Conservation (phyloP, 2,888 invertebrate genomes). For the Orthosia incerta region DNA sequence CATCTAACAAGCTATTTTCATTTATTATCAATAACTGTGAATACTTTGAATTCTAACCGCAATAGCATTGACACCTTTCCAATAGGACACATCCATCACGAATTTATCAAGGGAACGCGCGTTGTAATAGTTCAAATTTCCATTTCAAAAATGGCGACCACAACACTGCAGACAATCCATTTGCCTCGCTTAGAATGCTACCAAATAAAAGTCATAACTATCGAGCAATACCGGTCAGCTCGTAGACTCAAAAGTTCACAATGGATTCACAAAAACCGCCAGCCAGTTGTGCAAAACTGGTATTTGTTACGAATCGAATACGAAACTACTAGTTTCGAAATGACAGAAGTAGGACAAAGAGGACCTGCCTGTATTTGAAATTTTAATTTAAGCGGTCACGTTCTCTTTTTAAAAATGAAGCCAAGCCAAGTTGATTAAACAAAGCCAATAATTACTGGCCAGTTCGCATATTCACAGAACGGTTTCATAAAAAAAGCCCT, state of each 20-base stretch:
- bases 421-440: slow-evolving; percentile 27
- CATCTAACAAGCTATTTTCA: no score
- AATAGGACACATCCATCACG: not conserved
- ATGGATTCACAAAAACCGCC: slow-evolving; percentile 53
- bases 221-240: slow-evolving; percentile 56
- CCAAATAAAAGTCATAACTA: slow-evolving; percentile 63
- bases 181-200: slow-evolving; percentile 50
- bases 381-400: not conserved
- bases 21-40: not conserved
- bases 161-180: slow-evolving; percentile 51
- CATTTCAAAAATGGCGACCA: slow-evolving; percentile 36
- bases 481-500: slow-evolving; percentile 21
- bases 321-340: slow-evolving; percentile 22
- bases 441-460: slow-evolving; percentile 39
- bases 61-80: not conserved
- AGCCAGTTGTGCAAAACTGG: slow-evolving; percentile 52
- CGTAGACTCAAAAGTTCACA: slow-evolving; percentile 43
- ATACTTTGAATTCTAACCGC: not conserved
- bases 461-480: slow-evolving; percentile 34
- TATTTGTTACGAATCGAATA: slow-evolving; percentile 65
- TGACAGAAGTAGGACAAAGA: slow-evolving; percentile 10
- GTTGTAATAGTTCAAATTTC: slow-evolving; percentile 30
- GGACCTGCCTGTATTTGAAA: slow-evolving; percentile 2
- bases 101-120: slow-evolving; percentile 1
- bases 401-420: slow-evolving; percentile 22